Evolutionary conservation across 2,888 invertebrate genomes (phyloP).

Genomic region (Lasioglossum malachurum): DNA sequence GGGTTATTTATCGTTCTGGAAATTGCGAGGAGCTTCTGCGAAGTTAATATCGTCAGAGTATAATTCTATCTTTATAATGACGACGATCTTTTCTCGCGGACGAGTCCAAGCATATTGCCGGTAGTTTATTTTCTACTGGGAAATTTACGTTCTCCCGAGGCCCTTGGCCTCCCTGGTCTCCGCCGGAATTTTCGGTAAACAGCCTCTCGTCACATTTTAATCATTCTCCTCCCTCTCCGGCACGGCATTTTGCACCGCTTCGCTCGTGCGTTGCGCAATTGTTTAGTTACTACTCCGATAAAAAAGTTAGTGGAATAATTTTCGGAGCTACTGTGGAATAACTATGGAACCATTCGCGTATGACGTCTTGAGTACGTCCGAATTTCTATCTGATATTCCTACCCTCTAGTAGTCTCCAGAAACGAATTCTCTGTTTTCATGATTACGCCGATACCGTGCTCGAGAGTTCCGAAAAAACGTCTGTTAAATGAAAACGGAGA

Average conservation of each 20-base stretch:
- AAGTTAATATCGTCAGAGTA: constrained; percentile 66
- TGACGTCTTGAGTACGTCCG: neutral
- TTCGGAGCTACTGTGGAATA: too few relatives aligned
- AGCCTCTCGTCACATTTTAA: constrained; percentile 55
- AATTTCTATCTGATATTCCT: neutral
- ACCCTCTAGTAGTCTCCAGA: neutral
- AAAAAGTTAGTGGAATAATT: neutral
- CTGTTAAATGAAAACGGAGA: constrained; percentile 10
- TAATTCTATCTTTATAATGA: constrained; percentile 68
- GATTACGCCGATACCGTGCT: neutral
- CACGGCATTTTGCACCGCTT: neutral
- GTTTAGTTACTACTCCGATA: neutral
- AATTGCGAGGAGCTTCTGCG: constrained; percentile 60
- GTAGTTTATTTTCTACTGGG: constrained; percentile 58
- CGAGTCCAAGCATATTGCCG: constrained; percentile 54
- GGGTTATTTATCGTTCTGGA: constrained; percentile 62
- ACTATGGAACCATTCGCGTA: neutral
- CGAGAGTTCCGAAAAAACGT: neutral
- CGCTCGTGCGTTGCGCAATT: neutral
- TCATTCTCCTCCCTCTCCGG: constrained; percentile 22
- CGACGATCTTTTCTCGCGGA: constrained; percentile 63
- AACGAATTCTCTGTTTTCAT: neutral
- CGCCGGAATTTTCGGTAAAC: constrained; percentile 59
- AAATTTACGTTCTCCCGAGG: constrained; percentile 50
- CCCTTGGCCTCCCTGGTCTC: neutral